Evolutionary conservation across 2,888 invertebrate species (phyloP).

Genomic region (Rhagonycha lutea): DNA sequence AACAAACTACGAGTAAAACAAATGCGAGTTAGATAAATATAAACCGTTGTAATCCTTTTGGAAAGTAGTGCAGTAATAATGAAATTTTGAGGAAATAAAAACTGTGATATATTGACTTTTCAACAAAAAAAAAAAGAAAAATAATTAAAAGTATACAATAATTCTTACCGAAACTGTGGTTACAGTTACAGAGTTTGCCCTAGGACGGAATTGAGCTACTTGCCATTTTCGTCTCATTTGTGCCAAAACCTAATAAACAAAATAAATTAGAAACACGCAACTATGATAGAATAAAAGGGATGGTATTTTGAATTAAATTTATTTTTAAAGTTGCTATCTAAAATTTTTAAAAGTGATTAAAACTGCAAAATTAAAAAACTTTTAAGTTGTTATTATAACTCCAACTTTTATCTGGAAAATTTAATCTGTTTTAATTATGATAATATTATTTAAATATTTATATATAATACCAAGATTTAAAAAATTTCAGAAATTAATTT

Average conservation of each 20-base stretch:
- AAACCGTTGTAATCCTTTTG: not conserved
- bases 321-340: not conserved
- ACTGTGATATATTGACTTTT: not conserved
- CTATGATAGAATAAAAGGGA: not conserved
- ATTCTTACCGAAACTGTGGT: conserved; percentile 86
- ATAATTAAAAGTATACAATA: conserved; percentile 24
- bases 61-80: no score
- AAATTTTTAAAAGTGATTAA: not conserved
- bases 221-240: conserved; percentile 85
- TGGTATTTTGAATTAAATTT: not conserved
- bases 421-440: not conserved
- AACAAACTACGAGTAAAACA: conserved; percentile 67
- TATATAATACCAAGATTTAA: not conserved
- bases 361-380: not conserved
- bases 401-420: not conserved
- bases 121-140: not conserved
- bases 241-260: conserved; percentile 66
- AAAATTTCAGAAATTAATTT: not conserved
- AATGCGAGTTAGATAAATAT: not conserved
- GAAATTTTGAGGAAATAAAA: not conserved
- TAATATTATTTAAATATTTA: not conserved
- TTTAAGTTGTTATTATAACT: not conserved
- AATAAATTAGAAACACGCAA: not conserved
- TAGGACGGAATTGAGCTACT: conserved; percentile 71
- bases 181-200: conserved; percentile 83